These are phyloP conservation scores for Hippocampus barbouri DNA, from an alignment of 2,113 vertebrate genomes.

Conservation along the genomic window DNA sequence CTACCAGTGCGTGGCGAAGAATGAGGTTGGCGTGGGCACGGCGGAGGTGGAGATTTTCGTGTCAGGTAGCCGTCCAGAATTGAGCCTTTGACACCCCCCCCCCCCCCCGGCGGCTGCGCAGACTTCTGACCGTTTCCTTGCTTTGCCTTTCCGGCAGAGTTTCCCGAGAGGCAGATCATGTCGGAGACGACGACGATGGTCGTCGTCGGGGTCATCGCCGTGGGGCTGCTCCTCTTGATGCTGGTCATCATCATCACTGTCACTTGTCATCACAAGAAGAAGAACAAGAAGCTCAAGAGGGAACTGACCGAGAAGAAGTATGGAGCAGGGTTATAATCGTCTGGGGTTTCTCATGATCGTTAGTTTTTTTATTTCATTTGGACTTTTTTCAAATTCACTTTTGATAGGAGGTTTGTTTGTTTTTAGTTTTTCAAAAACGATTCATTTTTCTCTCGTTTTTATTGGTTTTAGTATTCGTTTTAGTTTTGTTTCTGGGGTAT, in stretches of 20 bases:
- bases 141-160: conserved; percentile 24
- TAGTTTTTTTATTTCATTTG: no score
- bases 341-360: no score
- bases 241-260: conserved; percentile 76
- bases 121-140: not conserved
- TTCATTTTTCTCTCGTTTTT: no score
- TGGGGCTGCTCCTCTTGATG: conserved; percentile 76
- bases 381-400: no score
- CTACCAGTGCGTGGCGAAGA: conserved; percentile 78
- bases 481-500: no score
- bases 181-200: conserved; percentile 74
- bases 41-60: conserved; percentile 66
- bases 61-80: conserved; percentile 54
- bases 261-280: conserved; percentile 82
- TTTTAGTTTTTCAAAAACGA: no score
- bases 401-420: no score
- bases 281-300: conserved; percentile 78
- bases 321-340: not conserved
- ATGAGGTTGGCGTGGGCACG: conserved; percentile 68
- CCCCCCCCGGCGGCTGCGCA: not conserved
- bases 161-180: not conserved
- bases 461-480: no score
- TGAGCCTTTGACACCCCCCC: not conserved
- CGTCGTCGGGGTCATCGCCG: conserved; percentile 72
- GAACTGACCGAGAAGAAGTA: conserved; percentile 84